A percentile compares a stretch with the other conserved stretches of the same genome.
Evolutionary conservation across 1,140 invertebrate genomes (phyloP).

Genomic region (Plutomurus gul): DNA sequence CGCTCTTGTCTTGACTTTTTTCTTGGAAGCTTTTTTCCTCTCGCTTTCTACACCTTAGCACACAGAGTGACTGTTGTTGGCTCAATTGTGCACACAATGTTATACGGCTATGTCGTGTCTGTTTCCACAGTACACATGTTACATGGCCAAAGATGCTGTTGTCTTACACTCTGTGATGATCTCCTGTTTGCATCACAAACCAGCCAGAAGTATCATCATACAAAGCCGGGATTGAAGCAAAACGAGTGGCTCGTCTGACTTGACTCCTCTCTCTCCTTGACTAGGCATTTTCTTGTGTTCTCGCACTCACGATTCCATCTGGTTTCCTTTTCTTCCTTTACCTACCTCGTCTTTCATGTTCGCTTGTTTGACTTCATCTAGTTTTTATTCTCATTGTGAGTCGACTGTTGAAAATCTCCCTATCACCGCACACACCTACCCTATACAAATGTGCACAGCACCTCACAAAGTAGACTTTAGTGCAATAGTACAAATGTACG

Average conservation of each 20-base stretch:
- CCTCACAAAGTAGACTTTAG: background rate
- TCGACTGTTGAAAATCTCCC: background rate
- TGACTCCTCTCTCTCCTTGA: too few species aligned
- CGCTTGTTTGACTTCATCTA: background rate
- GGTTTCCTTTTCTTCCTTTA: background rate
- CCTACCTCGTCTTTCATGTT: background rate
- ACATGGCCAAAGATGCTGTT: background rate
- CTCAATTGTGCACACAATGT: background rate
- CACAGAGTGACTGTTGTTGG: too few species aligned
- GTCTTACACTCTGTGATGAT: too few species aligned
- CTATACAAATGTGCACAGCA: background rate
- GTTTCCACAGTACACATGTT: background rate
- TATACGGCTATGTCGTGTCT: background rate
- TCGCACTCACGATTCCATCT: too few species aligned
- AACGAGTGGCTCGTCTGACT: conserved; percentile 3
- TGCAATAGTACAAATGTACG: background rate
- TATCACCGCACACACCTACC: background rate
- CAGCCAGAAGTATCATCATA: conserved; percentile 20
- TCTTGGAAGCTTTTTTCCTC: conserved; percentile 4
- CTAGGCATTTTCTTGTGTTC: conserved; percentile 1
- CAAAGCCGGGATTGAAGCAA: conserved; percentile 12
- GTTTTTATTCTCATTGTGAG: background rate
- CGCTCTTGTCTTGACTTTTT: conserved; percentile 5
- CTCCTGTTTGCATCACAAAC: conserved; percentile 5
- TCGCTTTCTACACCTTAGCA: conserved; percentile 19